Evolutionary conservation across 2,113 vertebrate species (phyloP), one percentile per base, ranked within the genome.

Genomic region (Brachionichthys hirsutus): DNA sequence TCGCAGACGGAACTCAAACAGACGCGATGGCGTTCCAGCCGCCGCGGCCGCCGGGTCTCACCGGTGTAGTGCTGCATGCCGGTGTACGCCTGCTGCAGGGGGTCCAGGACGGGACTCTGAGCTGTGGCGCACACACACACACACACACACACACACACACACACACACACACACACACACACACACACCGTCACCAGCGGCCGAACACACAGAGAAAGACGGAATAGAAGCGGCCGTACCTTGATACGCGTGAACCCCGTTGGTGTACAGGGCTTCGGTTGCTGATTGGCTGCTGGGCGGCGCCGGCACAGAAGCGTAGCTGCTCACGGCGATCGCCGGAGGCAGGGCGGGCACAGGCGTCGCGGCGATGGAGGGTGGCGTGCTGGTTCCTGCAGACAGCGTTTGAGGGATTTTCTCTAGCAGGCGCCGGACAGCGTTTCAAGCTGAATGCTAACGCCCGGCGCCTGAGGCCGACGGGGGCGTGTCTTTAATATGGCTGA

Each of bases 21-120:
- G 8, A 7, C 9, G 12, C 3, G 12, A 30, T 30, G 24, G 5
- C 4, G 4, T 30, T 30, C 24, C 8, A 30, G 8, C 24, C 4
- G 4, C 8, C 4, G 24, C 24, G 8, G 4, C 24, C 24, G 24
- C 8, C 5, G 8, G 24, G 24, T 38, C 88, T 84, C 68, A 97
- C 95, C 95, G 88, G 95, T 92, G 45, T 97, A 96, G 79, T 96
- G 94, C 86, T 97, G 95, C 94, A 96, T 95, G 70, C 95, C 94
- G 0, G 94, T 90, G 2, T 97, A 97, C 0, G 94, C 94, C 70
- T 97, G 95, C 84, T 96, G 94, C 57, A 96, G 90, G 30, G 94
- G 94, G 66, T 96, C 95, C 89, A 94, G 87, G 0, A 93, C 94
- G 0, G 94, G 94, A 91, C 94, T 96, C 89, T 95, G 94, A 82